Evolutionary conservation across 2,888 invertebrate genomes (phyloP), one percentile per base, ranked within the genome.

Genomic region (Apodemia hepburni): DNA sequence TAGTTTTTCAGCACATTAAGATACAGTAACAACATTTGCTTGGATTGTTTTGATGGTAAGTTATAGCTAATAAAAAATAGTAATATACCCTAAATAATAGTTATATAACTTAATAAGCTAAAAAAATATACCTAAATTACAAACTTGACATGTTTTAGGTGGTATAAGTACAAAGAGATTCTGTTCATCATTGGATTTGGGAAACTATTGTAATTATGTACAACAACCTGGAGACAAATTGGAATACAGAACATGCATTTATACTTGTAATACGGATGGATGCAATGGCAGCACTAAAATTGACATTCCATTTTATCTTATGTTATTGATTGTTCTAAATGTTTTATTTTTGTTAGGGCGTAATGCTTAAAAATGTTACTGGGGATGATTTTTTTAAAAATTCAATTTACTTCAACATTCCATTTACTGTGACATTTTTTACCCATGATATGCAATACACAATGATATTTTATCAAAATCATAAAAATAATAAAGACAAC

Each of bases 181-280:
- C 78, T 98, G 98, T 80, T 97, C 98, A 1, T 95, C 97, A 0
- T 87, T 96, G 74, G 95, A 98, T 82, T 87, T 97, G 75, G 98
- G 98, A 17, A 97, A 97, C 82, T 97, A 97, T 75, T 98, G 98
- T 83, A 95, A 97, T 78, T 97, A 97, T 81, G 97, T 97, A 0
- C 89, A 93, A 67, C 96, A 97, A 70, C 95, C 95, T 8, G 98
- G 98, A n/a, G 98, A 98, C 80, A 93, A 92, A 73, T 84, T 97
- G 73, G 94, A 94, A 65, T 98, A 98, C 82, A 93, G 98, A 69
- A 97, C 97, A 3, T 98, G 98, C 82, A 94, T 98, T 62, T 97
- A 94, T 79, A 98, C 98, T 0, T 98, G 98, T 75, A 87, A 92
- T 64, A 93, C 94, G 0, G 96, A 98, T 77, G 97, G 96, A 2